A percentile compares a stretch with the other conserved stretches of the same genome.
These are phyloP conservation scores for Halisarca cf. caerulea DNA, from an alignment of 37 sponge, comb jelly and placozoan species.

Conservation along the genomic window DNA sequence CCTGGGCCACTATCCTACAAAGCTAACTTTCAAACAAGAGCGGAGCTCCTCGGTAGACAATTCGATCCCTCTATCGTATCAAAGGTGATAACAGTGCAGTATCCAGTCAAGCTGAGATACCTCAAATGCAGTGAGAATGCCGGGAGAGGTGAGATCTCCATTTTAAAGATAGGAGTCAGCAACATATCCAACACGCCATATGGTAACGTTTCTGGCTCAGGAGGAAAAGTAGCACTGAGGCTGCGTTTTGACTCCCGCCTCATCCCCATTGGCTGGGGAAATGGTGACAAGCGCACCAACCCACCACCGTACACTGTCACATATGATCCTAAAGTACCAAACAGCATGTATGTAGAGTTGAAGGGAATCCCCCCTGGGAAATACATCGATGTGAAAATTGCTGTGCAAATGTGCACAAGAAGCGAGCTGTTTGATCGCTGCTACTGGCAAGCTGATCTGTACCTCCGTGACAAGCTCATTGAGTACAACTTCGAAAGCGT, in stretches of 20 bases:
- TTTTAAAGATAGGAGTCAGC: conserved; percentile 55
- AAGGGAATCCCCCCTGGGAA: conserved; percentile 43
- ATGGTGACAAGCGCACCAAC: background rate
- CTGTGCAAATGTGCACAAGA: conserved; percentile 37
- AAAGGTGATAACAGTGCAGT: conserved; percentile 53
- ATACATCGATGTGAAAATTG: conserved; percentile 41
- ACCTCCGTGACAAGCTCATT: conserved; percentile 65
- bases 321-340: conserved; percentile 26
- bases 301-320: conserved; percentile 22
- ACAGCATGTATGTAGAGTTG: conserved; percentile 51
- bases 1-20: conserved; percentile 59
- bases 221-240: conserved; percentile 41
- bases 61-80: conserved; percentile 51
- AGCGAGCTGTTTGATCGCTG: conserved; percentile 57
- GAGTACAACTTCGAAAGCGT: conserved; percentile 62
- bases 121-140: conserved; percentile 44
- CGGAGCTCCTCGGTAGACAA: conserved; percentile 63
- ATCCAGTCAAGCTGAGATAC: conserved; percentile 66
- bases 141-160: conserved; percentile 56
- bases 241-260: conserved; percentile 60
- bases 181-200: conserved; percentile 45
- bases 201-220: conserved; percentile 19
- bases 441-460: conserved; percentile 70
- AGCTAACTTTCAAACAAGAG: conserved; percentile 52
- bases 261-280: conserved; percentile 41